Conservation (phyloP, 2,113 vertebrate species). For the Dicrurus megarhynchus region DNA sequence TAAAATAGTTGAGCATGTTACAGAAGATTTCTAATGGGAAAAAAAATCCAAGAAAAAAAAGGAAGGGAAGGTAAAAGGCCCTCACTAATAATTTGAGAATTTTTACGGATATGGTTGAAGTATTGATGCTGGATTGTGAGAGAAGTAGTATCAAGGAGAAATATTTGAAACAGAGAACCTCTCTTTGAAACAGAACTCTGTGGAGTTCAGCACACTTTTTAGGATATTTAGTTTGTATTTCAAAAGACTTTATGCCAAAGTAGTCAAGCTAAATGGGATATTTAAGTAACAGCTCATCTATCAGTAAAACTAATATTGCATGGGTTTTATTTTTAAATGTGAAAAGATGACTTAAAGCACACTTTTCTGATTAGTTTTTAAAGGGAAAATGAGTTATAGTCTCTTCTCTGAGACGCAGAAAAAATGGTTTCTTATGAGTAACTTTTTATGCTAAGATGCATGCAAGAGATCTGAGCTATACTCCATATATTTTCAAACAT, state of each 20-base stretch:
- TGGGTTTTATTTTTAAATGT: not conserved
- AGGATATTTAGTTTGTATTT: not conserved
- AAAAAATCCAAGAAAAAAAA: not conserved
- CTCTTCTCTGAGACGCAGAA: not conserved
- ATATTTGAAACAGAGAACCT: not conserved
- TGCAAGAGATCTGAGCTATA: not conserved
- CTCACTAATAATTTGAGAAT: not conserved
- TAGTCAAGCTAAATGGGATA: not conserved
- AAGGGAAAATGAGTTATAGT: not conserved
- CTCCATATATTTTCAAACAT: not conserved
- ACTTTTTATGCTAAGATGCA: not conserved
- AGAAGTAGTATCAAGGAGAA: not conserved
- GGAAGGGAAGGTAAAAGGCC: too few relatives aligned
- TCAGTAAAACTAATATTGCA: not conserved
- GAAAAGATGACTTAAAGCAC: not conserved
- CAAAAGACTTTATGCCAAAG: not conserved
- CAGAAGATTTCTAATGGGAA: not conserved
- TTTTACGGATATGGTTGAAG: not conserved
- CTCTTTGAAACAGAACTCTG: too few relatives aligned
- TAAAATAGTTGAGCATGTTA: not conserved
- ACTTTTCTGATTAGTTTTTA: not conserved
- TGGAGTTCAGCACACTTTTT: not conserved
- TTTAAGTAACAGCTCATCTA: not conserved
- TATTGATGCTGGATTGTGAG: not conserved
- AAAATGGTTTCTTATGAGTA: not conserved